A percentile compares a stretch with the other conserved stretches of the same genome.
Conservation (phyloP, 2,888 invertebrate species). For the Neoitamus cyanurus region DNA sequence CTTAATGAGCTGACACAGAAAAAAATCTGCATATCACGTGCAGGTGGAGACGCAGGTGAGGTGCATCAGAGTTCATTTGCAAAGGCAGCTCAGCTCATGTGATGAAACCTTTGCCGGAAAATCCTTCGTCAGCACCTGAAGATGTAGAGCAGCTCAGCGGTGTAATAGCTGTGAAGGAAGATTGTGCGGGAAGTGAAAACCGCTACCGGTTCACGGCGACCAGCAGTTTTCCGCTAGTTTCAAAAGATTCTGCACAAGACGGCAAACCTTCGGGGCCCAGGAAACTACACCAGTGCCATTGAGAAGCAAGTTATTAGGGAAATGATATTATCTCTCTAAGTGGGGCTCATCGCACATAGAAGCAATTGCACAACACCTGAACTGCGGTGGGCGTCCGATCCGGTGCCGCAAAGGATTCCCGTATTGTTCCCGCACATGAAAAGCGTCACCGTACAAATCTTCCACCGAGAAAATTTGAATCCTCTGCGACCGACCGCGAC, state of each 20-base stretch:
- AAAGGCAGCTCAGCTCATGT: background rate
- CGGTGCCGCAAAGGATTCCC: background rate
- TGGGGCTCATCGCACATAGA: background rate
- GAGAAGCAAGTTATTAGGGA: background rate
- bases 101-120: background rate
- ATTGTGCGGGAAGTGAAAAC: background rate
- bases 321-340: background rate
- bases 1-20: slow-evolving; percentile 29
- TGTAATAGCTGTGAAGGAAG: background rate
- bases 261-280: background rate
- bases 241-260: background rate
- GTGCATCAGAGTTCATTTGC: background rate
- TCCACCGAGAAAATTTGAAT: background rate
- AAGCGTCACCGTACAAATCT: background rate
- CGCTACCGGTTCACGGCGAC: too few relatives aligned
- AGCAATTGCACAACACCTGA: background rate
- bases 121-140: background rate
- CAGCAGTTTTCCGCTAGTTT: background rate
- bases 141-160: background rate
- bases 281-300: background rate
- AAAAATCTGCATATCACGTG: background rate
- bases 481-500: background rate
- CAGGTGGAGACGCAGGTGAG: background rate
- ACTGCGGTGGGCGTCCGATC: background rate
- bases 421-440: background rate